Evolutionary conservation across 2,888 invertebrate genomes (phyloP).

Genomic region (Tinea pellionella): DNA sequence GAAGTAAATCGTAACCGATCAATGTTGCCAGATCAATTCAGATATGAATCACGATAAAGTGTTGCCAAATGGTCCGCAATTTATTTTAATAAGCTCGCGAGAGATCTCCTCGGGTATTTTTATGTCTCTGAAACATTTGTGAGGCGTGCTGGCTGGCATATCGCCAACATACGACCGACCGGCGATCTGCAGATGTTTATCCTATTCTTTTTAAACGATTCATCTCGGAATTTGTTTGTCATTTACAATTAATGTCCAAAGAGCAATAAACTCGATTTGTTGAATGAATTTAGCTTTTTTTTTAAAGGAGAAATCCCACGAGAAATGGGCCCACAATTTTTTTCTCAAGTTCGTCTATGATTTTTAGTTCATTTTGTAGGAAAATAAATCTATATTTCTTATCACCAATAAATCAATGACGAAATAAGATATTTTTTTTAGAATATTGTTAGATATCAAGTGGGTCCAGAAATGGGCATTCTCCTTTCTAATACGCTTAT

Average conservation of each 20-base stretch:
- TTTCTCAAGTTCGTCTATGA: too few relatives aligned
- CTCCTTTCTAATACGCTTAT: too few relatives aligned
- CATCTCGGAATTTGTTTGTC: constrained; percentile 56
- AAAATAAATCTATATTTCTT: too few relatives aligned
- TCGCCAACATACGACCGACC: constrained; percentile 28
- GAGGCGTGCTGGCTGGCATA: constrained; percentile 35
- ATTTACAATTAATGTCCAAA: constrained; percentile 19
- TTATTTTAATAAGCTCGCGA: constrained; percentile 67
- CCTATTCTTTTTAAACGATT: constrained; percentile 62
- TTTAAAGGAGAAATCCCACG: too few relatives aligned
- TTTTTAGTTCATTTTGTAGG: too few relatives aligned
- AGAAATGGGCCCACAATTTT: too few relatives aligned
- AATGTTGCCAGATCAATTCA: constrained; percentile 42
- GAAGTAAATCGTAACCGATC: background rate
- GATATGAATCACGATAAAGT: constrained; percentile 68
- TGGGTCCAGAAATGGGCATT: too few relatives aligned
- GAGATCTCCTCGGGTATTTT: constrained; percentile 64
- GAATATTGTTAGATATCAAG: too few relatives aligned
- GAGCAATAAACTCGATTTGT: background rate
- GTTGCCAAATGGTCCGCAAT: constrained; percentile 68
- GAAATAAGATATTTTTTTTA: too few relatives aligned
- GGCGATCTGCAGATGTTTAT: constrained; percentile 63
- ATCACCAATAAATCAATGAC: too few relatives aligned
- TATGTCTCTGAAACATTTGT: constrained; percentile 68
- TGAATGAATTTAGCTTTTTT: background rate